Percentiles rank a stretch among this genome's conserved stretches.
Evolutionary conservation across 2,888 invertebrate genomes (phyloP).

Genomic region (Ommatoiulus sabulosus): DNA sequence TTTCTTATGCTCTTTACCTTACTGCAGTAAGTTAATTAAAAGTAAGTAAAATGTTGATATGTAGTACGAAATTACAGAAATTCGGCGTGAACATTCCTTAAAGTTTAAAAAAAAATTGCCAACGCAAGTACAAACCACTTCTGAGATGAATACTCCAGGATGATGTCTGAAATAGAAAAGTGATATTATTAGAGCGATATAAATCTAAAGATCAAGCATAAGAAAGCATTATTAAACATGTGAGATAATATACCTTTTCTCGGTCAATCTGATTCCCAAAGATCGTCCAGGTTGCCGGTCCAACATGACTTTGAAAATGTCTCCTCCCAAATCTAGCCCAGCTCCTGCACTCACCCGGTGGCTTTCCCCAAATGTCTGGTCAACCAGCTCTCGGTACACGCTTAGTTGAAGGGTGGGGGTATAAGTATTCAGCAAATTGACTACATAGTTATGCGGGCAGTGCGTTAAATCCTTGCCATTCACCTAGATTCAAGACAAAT

Average conservation of each 20-base stretch:
- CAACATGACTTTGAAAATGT: slow-evolving; percentile 68
- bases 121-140: slow-evolving; percentile 61
- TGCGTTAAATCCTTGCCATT: slow-evolving; percentile 59
- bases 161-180: slow-evolving; percentile 61
- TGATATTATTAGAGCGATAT: slow-evolving; percentile 53
- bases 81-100: not conserved
- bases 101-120: not conserved
- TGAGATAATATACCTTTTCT: slow-evolving; percentile 64
- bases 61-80: not conserved
- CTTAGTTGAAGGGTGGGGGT: slow-evolving; percentile 68
- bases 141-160: slow-evolving; percentile 64
- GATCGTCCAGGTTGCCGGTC: slow-evolving; percentile 67
- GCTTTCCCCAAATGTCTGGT: slow-evolving; percentile 59
- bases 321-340: slow-evolving; percentile 62
- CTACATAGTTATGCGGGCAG: slow-evolving; percentile 59
- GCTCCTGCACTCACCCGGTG: not conserved
- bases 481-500: slow-evolving; percentile 62
- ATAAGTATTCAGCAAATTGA: slow-evolving; percentile 64
- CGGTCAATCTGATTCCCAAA: slow-evolving; percentile 69
- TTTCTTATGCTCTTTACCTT: too few species aligned
- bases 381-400: slow-evolving; percentile 68
- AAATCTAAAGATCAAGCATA: slow-evolving; percentile 55
- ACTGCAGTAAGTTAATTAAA: too few species aligned
- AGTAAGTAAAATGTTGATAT: too few species aligned
- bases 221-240: not conserved